Percentiles rank a stretch among this genome's conserved stretches.
phyloP scores from a whole-genome alignment of 2,888 invertebrate genomes.

The Philereme transversata region DNA sequence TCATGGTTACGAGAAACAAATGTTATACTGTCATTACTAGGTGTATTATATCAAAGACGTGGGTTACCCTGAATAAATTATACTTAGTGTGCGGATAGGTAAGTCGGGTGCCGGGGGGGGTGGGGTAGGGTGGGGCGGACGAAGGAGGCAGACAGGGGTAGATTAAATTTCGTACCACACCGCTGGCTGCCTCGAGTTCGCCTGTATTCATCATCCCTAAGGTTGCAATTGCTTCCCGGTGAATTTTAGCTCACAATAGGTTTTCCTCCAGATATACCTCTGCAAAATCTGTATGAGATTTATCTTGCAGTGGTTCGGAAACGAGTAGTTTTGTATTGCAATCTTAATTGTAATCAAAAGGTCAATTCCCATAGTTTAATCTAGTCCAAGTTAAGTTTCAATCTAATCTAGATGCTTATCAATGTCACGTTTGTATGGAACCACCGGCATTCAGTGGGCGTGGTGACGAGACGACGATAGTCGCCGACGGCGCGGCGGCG shows the following conservation, averaged over 20 bases:
- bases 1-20: conserved; percentile 74
- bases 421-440: no score
- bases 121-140: conserved; percentile 42
- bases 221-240: conserved; percentile 69
- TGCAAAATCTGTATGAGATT: conserved; percentile 6
- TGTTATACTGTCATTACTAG: conserved; percentile 40
- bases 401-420: no score
- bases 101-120: conserved; percentile 38
- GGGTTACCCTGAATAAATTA: conserved; percentile 68
- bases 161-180: conserved; percentile 79
- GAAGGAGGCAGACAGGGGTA: conserved; percentile 75
- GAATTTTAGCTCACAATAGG: conserved; percentile 53
- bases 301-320: neutral
- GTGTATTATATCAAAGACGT: conserved; percentile 48
- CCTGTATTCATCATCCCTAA: conserved; percentile 76
- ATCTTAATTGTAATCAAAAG: no score
- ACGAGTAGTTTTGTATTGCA: neutral
- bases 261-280: conserved; percentile 13
- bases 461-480: no score
- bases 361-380: no score
- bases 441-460: no score
- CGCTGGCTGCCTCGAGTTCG: conserved; percentile 65
- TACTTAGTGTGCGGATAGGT: conserved; percentile 40
- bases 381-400: no score
- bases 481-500: no score